Base-by-base conservation (phyloP, 2,113 vertebrate species). In the Elephas maximus region DNA sequence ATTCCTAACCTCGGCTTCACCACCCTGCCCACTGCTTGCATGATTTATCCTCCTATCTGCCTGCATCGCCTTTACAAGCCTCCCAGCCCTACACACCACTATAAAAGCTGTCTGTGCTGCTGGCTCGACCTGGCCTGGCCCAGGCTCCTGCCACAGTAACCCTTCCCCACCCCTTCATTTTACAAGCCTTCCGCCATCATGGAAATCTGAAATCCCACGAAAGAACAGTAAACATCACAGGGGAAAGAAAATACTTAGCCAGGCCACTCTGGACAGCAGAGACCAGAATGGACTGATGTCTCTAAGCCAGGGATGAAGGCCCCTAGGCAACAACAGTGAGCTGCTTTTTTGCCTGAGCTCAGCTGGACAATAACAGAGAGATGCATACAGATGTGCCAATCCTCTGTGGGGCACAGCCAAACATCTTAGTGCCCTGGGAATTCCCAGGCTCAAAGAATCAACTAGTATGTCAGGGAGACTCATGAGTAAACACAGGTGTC, bases 201-300 rank as follows among this genome's bases (percentile, higher is more conserved):
- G 97, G 98, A 99, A 99, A 99, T 97, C 98, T 98, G 98, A 98
- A 98, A 99, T 98, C 98, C 98, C 98, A 15, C 98, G 98, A 99
- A 98, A 98, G 99, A 99, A 99, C 99, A 99, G 99, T 99, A 99
- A 99, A 99, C 98, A 99, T 97, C 96, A 37, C 97, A 98, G 98
- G 98, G 98, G 98, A 96, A 96, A 97, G 95, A 97, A 97, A 97
- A 95, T 85, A 94, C 78, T 84, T 44, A 77, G 45, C 73, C 82
- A 95, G 94, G 96, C 85, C 76, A 92, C 81, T 95, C 96, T 92
- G 96, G 92, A 97, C 96, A 97, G 97, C 97, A 69, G 71, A 97
- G 83, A 96, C 91, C 90, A 91, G 93, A 90, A 96, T 5, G 73
- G 90, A 93, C 74, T 15, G 90, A 95, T 78, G 94, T 95, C 92